Evolutionary conservation across 2,888 invertebrate species (phyloP).

Genomic region (Orchesellides sinensis): DNA sequence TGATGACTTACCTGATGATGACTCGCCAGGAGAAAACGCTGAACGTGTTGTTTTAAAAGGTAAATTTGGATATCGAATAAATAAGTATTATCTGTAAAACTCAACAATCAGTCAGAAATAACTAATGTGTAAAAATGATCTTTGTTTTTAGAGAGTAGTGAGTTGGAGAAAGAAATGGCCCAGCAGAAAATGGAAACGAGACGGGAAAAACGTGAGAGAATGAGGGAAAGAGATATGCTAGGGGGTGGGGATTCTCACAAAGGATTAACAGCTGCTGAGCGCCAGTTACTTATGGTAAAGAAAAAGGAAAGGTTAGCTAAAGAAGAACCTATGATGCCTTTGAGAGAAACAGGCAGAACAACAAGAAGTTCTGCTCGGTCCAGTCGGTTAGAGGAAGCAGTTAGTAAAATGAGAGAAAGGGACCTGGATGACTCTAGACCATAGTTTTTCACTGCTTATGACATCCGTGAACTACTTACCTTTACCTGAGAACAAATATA

Average conservation of each 20-base stretch:
- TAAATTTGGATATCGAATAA: slow-evolving; percentile 24
- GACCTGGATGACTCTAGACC: slow-evolving; percentile 53
- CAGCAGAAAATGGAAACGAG: slow-evolving; percentile 74
- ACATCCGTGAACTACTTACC: slow-evolving; percentile 17
- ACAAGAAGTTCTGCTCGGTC: slow-evolving; percentile 67
- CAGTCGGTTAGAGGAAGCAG: slow-evolving; percentile 73
- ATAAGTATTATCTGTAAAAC: too few relatives aligned
- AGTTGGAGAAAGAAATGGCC: slow-evolving; percentile 74
- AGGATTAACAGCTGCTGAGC: slow-evolving; percentile 75
- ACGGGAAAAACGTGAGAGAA: slow-evolving; percentile 70
- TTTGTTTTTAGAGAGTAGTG: slow-evolving; percentile 72
- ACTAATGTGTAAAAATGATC: not conserved
- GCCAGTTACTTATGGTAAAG: slow-evolving; percentile 75
- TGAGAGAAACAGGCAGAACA: slow-evolving; percentile 67
- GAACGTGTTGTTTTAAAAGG: slow-evolving; percentile 74
- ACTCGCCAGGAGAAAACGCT: slow-evolving; percentile 73
- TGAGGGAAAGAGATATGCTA: slow-evolving; percentile 67
- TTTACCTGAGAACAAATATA: slow-evolving; percentile 56
- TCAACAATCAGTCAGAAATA: too few relatives aligned
- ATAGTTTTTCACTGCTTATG: not conserved
- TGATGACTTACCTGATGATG: slow-evolving; percentile 75
- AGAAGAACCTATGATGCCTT: slow-evolving; percentile 69
- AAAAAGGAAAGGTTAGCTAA: slow-evolving; percentile 75
- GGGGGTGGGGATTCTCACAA: slow-evolving; percentile 63
- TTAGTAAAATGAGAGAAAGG: slow-evolving; percentile 70